Base-by-base conservation (phyloP, 2,888 invertebrate genomes). In the Apantesis nais region DNA sequence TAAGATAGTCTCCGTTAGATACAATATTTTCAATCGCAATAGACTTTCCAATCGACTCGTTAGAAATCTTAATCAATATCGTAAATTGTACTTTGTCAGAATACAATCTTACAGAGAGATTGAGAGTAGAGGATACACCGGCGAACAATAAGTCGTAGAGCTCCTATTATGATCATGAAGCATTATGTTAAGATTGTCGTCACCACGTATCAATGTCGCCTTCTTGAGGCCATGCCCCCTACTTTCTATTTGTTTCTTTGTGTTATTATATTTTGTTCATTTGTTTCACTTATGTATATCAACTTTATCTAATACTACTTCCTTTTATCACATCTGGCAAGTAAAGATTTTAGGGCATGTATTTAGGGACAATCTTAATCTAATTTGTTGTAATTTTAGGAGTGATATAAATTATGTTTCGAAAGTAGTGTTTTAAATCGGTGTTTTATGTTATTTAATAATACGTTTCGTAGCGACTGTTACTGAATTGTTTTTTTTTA, bases 141-240 rank as follows among this genome's bases (percentile, higher is more conserved):
- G 52, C 25, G 81, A 85, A 90, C 89, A 91, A 90, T 90, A 79
- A 78, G 77, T 88, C 86, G 84, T 88, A 83, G 82, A 63, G 60
- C 65, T 55, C 70, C 74, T 82, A 86, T 90, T 89, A 89, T 75
- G 80, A 85, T 85, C 83, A 86, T 84, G 78, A 76, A 78, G 80
- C 86, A 90, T 90, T 90, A 88, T 89, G 71, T 84, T 79, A 73
- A 73, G 81, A 82, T 82, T 79, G 81, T 80, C 80, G 71, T 79
- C 80, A 78, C 68, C 73, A 70, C 68, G 73, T 84, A 87, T 87
- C 83, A 75, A 68, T 77, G 75, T 78, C 81, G 82, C 75, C 84
- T 74, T 75, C 69, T 73, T 76, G 85, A 81, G 78, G 81, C 78
- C 79, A 80, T 81, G 83, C 84, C 84, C 80, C 81, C 76, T 76